Base-by-base conservation (phyloP, 2,113 vertebrate genomes). In the Myotis yumanensis region DNA sequence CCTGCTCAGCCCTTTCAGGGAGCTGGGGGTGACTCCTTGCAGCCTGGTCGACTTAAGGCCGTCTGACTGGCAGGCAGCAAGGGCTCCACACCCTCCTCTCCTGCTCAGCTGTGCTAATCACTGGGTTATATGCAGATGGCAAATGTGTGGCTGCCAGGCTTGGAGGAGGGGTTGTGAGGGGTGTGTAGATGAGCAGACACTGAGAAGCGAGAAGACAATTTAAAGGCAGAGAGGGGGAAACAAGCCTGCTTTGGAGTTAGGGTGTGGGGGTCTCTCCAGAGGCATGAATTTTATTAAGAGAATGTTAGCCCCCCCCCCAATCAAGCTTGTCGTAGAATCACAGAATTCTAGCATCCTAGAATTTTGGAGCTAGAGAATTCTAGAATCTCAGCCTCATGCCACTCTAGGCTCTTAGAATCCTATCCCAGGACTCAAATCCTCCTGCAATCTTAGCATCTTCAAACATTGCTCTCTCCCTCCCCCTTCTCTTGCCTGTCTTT, bases 81-180 rank as follows among this genome's bases (percentile, higher is more conserved):
- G 73, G 90, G 68, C 32, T 89, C 51, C 73, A 52, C 81, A 43
- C 77, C 79, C 77, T 84, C 84, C 68, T 89, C 73, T 92, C 85
- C 84, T 25, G 90, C 90, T 95, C 12, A 25, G 43, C 76, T 93
- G 96, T 93, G 57, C 87, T 97, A 97, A 97, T 97, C 92, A 97
- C 86, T 92, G 97, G 97, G 90, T 97, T 97, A 54, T 48, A 95
- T 95, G 91, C 96, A 97, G 97, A 97, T 97, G 96, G 95, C 90
- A 96, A 93, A 97, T 95, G 96, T 80, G 92, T 40, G 82, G 92
- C 90, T 97, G 92, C 96, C 94, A 95, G 95, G 92, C 85, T 92
- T 35, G 73, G 92, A 95, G 93, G 93, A 94, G 92, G 96, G 92
- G 69, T 48, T n/a, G 85, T 30, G 62, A 40, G 93, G 66, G 94